Evolutionary conservation across 2,113 vertebrate species (phyloP), one percentile per base, ranked within the genome.

Genomic region (Pipa parva): DNA sequence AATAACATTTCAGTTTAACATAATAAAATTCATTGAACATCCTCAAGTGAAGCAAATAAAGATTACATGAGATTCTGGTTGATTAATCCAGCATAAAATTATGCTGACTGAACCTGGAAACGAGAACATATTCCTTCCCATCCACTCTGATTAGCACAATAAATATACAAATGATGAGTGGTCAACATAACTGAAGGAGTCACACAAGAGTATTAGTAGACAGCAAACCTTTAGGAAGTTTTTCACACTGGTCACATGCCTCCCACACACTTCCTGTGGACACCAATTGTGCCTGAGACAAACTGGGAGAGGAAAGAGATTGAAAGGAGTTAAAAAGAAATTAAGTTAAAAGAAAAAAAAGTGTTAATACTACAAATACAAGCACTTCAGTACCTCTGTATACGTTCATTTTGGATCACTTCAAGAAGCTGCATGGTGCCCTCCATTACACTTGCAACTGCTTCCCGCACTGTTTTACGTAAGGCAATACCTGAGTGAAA

Each of bases 251-350:
- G 36, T 94, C 88, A 42, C 94, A 98, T 0, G 90, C 88, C 18
- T 86, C 87, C 92, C 92, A 95, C 33, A 97, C 88, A 5, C 84
- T 79, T 63, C 92, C 95, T 9, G 90, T 97, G 11, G 92, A 91
- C 22, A 84, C 83, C 52, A 98, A 78, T 80, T 93, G 93, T 4
- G 86, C 90, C 79, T 89, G 94, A 56, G 85, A 87, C 18, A 91
- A 74, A 71, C 94, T 98, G 31, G 5, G 24, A 52, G 65, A 63
- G 73, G 1, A 64, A 4, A 37, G 3, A 74, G 22, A 58, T 31
- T 69, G 22, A 51, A 39, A 55, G 31, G 52, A 33, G 36, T 18
- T 36, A 2, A 18, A 42, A 5, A 25, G 9, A 21, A 4, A 4
- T 22, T n/a, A n/a, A n/a, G n/a, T n/a, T n/a, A 20, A 15, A 33